These are phyloP conservation scores for Meleagris gallopavo DNA, from an alignment of 2,113 vertebrate genomes.

Conservation along the genomic window DNA sequence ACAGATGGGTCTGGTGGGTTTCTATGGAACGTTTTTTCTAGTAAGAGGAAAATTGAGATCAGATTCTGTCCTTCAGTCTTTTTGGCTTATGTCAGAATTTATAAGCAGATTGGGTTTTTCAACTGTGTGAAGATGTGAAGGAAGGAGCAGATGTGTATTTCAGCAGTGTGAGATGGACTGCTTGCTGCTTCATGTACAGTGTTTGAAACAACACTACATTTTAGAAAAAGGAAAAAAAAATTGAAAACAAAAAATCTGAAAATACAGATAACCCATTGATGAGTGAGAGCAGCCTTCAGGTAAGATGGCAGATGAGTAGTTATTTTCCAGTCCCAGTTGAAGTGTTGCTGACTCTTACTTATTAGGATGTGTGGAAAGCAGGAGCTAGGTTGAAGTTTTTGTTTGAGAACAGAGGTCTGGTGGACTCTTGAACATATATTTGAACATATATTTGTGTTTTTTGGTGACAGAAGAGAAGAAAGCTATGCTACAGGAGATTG, in stretches of 20 bases:
- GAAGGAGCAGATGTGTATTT: not conserved
- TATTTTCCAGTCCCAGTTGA: not conserved
- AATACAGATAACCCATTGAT: not conserved
- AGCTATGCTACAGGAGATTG: slow-evolving; percentile 93
- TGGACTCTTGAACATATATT: not conserved
- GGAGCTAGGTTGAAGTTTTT: not conserved
- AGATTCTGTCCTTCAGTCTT: not conserved
- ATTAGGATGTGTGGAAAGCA: not conserved
- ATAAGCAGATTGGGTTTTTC: not conserved
- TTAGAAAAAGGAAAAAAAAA: not conserved
- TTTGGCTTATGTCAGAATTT: not conserved
- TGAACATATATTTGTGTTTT: not conserved
- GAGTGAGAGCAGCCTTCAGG: not conserved
- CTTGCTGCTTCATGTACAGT: not conserved
- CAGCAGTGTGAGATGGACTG: not conserved
- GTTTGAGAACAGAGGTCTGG: not conserved
- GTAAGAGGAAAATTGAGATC: not conserved
- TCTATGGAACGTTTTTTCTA: not conserved
- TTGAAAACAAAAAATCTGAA: not conserved
- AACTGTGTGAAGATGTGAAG: not conserved
- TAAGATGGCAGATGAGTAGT: not conserved
- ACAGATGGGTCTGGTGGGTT: not conserved
- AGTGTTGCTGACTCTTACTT: fast-evolving
- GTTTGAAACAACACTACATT: not conserved
- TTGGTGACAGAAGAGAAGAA: slow-evolving; percentile 93